These are phyloP conservation scores for Psammodynastes pulverulentus DNA, from an alignment of 2,113 vertebrate genomes.

Conservation along the genomic window DNA sequence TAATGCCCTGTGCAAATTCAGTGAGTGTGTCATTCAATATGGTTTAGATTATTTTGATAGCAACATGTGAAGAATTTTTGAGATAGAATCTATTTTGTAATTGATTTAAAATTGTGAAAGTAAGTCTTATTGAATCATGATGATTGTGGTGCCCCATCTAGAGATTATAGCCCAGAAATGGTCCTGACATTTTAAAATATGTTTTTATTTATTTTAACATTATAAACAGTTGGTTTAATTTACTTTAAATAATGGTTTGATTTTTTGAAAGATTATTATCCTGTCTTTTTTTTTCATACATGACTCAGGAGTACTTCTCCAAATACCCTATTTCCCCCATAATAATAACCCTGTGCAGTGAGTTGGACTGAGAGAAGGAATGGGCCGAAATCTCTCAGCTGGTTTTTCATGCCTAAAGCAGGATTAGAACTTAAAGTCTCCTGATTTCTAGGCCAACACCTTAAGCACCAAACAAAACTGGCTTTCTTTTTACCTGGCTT, in stretches of 20 bases:
- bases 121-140: background rate
- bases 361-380: background rate
- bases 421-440: background rate
- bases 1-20: background rate
- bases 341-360: background rate
- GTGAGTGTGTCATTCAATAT: background rate
- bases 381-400: background rate
- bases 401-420: background rate
- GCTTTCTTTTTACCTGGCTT: background rate
- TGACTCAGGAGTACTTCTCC: background rate
- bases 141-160: background rate
- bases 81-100: background rate
- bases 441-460: background rate
- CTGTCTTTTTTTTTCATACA: background rate
- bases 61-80: background rate
- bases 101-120: background rate
- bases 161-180: background rate
- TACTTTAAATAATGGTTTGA: background rate
- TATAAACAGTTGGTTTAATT: background rate
- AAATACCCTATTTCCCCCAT: background rate
- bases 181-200: background rate
- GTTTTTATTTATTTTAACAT: background rate
- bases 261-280: background rate
- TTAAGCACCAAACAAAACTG: background rate
- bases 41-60: background rate